Conservation (phyloP, 2,797 vertebrate species). For the Ciconia nigra region DNA sequence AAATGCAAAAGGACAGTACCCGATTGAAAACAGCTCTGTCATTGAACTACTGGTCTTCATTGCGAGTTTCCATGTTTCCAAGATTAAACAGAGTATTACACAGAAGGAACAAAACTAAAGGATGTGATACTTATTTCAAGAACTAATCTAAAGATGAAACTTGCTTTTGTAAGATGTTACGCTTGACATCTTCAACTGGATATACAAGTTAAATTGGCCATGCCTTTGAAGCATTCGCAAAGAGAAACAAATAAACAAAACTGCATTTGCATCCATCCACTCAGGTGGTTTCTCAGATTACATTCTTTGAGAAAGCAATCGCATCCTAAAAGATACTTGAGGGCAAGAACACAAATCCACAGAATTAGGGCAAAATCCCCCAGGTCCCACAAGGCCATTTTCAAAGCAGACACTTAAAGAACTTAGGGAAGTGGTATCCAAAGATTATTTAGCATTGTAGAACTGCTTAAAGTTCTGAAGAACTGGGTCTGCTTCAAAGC, state of each 20-base stretch:
- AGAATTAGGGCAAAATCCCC: neutral
- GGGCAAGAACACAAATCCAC: neutral
- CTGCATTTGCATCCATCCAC: neutral
- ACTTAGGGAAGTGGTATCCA: neutral
- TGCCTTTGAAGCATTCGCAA: neutral
- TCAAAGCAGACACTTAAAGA: neutral
- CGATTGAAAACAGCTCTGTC: neutral
- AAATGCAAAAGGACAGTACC: neutral
- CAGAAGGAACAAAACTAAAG: neutral
- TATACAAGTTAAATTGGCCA: neutral
- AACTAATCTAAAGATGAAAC: neutral
- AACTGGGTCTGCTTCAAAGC: conserved; percentile 24
- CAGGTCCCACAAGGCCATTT: conserved; percentile 10
- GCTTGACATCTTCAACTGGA: neutral
- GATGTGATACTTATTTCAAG: neutral
- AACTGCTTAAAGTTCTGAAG: neutral
- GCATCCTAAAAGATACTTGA: neutral
- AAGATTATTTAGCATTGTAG: neutral
- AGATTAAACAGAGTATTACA: neutral
- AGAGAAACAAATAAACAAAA: neutral
- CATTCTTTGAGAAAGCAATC: neutral
- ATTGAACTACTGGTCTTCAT: neutral
- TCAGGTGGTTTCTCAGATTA: neutral
- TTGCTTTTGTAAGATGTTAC: neutral
- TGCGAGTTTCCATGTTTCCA: neutral